Base-by-base conservation (phyloP, 1,140 invertebrate species). In the Metaphire vulgaris region DNA sequence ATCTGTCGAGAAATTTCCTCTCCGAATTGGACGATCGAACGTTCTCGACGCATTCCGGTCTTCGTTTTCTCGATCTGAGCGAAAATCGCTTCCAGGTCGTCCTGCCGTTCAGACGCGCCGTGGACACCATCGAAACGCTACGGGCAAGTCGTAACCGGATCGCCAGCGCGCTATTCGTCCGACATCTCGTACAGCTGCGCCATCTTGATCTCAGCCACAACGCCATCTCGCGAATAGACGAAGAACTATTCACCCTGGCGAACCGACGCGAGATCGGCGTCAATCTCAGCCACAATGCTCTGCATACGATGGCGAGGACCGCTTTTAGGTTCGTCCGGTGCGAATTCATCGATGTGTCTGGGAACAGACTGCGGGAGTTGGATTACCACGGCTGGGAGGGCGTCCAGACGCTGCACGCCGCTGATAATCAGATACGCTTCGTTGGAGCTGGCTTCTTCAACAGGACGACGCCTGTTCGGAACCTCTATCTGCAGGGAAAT, bases 211-310 rank as follows among this genome's bases (percentile, higher is more conserved):
- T 80, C 28, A 80, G 80, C 29, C 28, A 80, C 26, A 84, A 84
- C 73, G 76, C 78, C 28, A 69, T 84, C 0, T 72, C 74, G 0
- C 31, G 72, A 1, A 41, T 84, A 0, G 69, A 71, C 2, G 67
- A 78, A 15, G 80, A 80, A 33, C 69, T 82, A 15, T 81, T 84
- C 75, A 73, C 79, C 0, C 75, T 77, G 33, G 77, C 78, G 1
- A 71, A 33, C 1, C 74, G 77, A 15, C 72, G 83, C 1, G 66
- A 79, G 15, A 2, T 72, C 2, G 21, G 41, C 41, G 80, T 79
- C 16, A 82, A 83, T 76, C 81, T 83, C 33, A 83, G 82, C 70
- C 29, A 70, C 30, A 84, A 84, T 77, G 64, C 71, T 15, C 82
- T 84, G 16, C 56, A 74, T 2, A 75, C 33, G 16, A 32, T 83